Evolutionary conservation across 2,113 vertebrate genomes (phyloP), one percentile per base, ranked within the genome.

Genomic region (Stegostoma tigrinum): DNA sequence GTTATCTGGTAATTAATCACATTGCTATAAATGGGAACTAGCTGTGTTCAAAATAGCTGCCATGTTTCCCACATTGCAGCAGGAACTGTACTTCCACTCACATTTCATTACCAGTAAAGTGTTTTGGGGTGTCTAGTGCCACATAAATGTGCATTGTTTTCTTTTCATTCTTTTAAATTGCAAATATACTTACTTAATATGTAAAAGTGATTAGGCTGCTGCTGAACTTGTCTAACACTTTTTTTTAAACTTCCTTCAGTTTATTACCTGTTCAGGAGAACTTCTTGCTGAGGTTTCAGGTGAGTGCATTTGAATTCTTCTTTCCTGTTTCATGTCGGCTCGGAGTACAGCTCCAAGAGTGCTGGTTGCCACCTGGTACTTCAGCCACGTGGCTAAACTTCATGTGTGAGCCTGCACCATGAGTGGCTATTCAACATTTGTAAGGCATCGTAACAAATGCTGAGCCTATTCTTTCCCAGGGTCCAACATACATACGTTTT

Each of bases 271-370:
- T 99, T 96, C 98, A 99, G 97, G 99, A 99, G 97, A 99, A 99
- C 96, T 99, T 99, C 97, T 97, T 99, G 94, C 98, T 99, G 86
- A 99, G 99, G 96, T 99, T 99, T 97, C 98, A 99, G 99, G 99
- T 99, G 97, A 96, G 96, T 95, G 38, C 21, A 72, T 70, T 52
- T 45, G 68, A 42, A 12, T 5, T 95, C 2, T 72, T 8, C 83
- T 0, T 3, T 34, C 52, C 45, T 61, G 1, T 0, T 48, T 3
- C 10, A 27, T 45, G 38, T 89, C 34, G 5, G 61, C 61, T 66
- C 15, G 21, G n/a, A 3, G 34, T 24, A 3, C n/a, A 67, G 89
- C 66, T 7, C 61, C 55, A 66, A 12, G 12, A 5, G 15, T 19
- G 8, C 34, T 34, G n/a, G 27, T 23, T 52, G 45, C 23, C 24